phyloP scores from a whole-genome alignment of 2,797 vertebrate genomes.

The Chelonia mydas region DNA sequence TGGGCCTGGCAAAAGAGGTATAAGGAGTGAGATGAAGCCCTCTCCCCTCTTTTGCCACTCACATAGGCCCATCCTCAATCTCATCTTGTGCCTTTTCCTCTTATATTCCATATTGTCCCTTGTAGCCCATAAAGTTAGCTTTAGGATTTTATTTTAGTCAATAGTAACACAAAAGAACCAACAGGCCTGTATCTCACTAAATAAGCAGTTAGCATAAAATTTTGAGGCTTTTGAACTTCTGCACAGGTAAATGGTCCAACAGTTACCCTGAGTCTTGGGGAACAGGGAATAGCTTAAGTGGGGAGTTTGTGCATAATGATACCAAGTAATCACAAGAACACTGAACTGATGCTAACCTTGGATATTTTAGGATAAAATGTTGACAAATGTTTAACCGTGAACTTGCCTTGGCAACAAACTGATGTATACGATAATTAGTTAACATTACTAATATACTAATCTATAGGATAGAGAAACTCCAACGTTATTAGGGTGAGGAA shows the following conservation, averaged over 20 bases:
- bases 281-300: background rate
- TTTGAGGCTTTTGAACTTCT: background rate
- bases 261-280: background rate
- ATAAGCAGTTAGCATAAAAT: background rate
- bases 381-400: background rate
- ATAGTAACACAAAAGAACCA: background rate
- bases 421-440: background rate
- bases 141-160: background rate
- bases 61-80: background rate
- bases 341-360: background rate
- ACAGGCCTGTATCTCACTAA: background rate
- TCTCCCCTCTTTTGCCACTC: constrained; percentile 1
- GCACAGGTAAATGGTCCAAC: background rate
- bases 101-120: background rate
- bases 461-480: background rate
- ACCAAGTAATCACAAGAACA: background rate
- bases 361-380: background rate
- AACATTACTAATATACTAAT: background rate
- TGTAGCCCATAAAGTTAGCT: background rate
- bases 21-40: background rate
- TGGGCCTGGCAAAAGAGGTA: background rate
- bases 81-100: background rate
- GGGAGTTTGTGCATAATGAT: background rate
- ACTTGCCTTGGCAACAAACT: background rate
- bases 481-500: background rate